phyloP scores from a whole-genome alignment of 2,797 vertebrate genomes.

The Perdix hodgsoniae region DNA sequence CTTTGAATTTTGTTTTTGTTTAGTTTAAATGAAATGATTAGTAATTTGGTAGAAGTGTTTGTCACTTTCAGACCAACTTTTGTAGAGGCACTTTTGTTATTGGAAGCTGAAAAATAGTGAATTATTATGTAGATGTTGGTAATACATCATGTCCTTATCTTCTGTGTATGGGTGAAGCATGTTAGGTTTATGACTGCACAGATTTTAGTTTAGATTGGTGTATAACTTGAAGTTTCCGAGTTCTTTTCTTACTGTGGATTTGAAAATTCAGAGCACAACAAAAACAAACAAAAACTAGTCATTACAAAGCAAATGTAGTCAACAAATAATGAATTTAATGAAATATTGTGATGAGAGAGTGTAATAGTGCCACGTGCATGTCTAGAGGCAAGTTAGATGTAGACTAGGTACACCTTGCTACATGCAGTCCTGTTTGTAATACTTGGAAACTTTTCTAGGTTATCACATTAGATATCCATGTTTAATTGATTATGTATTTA shows the following conservation, averaged over 20 bases:
- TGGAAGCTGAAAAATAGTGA: background rate
- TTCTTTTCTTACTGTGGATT: background rate
- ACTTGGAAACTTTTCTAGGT: background rate
- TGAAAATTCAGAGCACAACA: background rate
- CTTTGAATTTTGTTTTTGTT: background rate
- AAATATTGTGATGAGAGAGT: no score
- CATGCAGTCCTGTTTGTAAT: background rate
- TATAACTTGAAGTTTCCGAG: background rate
- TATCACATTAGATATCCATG: background rate
- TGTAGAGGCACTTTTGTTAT: background rate
- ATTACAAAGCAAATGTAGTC: background rate
- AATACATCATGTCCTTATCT: background rate
- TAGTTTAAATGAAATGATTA: background rate
- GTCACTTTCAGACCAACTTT: background rate
- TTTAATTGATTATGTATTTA: constrained; percentile 9
- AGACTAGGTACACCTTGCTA: background rate
- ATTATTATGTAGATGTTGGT: background rate
- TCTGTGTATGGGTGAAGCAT: background rate
- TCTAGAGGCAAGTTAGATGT: background rate
- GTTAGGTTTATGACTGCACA: background rate
- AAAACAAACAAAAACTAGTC: background rate
- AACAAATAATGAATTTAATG: background rate
- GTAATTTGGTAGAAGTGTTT: background rate
- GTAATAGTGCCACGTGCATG: background rate
- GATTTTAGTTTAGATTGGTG: background rate